These are phyloP conservation scores for Rhadina sibilatrix DNA, from an alignment of 2,113 vertebrate species.

Conservation along the genomic window DNA sequence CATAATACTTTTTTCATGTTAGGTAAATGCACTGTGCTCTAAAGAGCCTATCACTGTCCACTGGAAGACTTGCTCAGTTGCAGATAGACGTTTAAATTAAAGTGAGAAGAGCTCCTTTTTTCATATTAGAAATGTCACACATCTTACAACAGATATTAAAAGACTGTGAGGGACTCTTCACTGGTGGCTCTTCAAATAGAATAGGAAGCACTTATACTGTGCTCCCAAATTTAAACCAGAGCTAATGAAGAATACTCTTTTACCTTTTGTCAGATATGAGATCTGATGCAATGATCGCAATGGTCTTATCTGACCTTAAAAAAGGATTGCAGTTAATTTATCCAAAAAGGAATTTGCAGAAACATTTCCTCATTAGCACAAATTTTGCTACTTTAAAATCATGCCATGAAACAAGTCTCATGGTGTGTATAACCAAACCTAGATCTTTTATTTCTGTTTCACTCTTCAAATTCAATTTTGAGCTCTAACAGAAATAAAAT, in stretches of 20 bases:
- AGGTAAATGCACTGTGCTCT: neutral
- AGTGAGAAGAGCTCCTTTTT: neutral
- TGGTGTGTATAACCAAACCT: neutral
- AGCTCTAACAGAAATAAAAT: neutral
- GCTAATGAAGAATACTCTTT: neutral
- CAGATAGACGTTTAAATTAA: neutral
- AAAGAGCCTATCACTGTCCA: neutral
- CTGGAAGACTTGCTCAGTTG: neutral
- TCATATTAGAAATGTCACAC: neutral
- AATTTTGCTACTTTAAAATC: neutral
- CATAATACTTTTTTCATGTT: neutral
- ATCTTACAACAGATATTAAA: neutral
- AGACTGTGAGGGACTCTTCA: neutral
- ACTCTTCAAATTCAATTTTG: neutral
- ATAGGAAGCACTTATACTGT: neutral
- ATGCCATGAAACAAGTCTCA: neutral
- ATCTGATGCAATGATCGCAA: neutral
- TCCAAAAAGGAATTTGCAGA: neutral
- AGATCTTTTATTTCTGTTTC: neutral
- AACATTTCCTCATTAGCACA: neutral
- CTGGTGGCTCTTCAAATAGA: neutral
- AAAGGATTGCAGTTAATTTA: neutral
- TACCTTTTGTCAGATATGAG: neutral
- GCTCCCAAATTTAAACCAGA: neutral
- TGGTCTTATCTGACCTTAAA: neutral